phyloP scores from a whole-genome alignment of 1,140 invertebrate species.

The Brachionus rubens region DNA sequence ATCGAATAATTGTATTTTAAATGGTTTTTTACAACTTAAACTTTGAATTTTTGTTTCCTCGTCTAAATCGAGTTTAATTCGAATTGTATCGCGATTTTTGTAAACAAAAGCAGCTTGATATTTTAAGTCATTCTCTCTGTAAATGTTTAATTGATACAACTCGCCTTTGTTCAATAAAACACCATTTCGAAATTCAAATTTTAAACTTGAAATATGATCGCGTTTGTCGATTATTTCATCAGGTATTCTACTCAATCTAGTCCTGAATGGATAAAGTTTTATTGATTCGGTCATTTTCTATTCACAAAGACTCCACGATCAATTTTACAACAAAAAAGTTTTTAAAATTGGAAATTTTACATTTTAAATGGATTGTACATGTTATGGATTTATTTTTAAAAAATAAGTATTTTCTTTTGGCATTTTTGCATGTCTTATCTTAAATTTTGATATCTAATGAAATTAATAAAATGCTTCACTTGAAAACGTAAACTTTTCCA shows the following conservation, averaged over 20 bases:
- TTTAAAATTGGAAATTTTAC: no score
- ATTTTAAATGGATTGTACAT: no score
- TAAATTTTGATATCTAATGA: no score
- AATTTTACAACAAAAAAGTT: no score
- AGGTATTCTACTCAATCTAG: background rate
- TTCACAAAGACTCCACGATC: no score
- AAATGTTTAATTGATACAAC: background rate
- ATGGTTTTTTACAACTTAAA: background rate
- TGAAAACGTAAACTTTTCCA: no score
- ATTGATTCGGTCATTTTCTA: background rate
- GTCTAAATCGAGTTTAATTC: background rate
- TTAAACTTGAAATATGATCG: background rate
- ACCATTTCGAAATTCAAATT: slow-evolving; percentile 5
- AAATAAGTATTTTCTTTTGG: no score
- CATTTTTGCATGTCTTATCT: no score
- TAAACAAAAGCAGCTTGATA: background rate
- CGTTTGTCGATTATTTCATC: background rate
- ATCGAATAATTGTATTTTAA: background rate
- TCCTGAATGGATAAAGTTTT: background rate
- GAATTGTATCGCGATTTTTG: background rate
- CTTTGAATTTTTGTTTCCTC: background rate
- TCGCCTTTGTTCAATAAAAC: background rate
- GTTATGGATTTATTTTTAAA: no score
- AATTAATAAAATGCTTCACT: no score
- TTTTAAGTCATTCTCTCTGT: background rate